These are phyloP conservation scores for Linnaemya vulpina DNA, from an alignment of 2,888 invertebrate genomes.

Conservation along the genomic window DNA sequence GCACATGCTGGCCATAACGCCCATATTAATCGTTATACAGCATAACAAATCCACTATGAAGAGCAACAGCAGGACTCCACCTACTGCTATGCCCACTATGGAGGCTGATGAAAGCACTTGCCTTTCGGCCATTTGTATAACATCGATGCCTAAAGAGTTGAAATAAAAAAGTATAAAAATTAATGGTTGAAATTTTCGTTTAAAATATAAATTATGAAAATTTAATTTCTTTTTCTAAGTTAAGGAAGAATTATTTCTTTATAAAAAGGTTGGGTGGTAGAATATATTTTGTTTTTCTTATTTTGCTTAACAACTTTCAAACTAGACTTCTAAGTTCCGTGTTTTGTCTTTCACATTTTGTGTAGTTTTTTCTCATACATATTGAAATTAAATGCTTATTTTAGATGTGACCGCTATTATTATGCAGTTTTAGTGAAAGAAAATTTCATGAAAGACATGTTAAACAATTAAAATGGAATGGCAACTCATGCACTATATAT, in stretches of 20 bases:
- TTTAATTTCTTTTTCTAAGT: conserved; percentile 45
- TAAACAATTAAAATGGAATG: not conserved
- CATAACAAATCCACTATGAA: conserved; percentile 94
- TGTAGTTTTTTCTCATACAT: conserved; percentile 30
- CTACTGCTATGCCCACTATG: conserved; percentile 93
- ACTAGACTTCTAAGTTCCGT: conserved; percentile 53
- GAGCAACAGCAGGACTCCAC: conserved; percentile 90
- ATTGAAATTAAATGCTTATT: conserved; percentile 41
- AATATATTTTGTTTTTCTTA: not conserved
- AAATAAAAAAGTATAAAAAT: not conserved
- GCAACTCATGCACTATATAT: too few species aligned
- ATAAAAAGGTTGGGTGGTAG: conserved; percentile 2
- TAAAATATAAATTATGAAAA: too few species aligned
- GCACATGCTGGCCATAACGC: conserved; percentile 88
- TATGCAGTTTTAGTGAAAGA: conserved; percentile 28
- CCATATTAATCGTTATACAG: conserved; percentile 87
- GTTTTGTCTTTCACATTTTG: conserved; percentile 33
- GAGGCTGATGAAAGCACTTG: conserved; percentile 84
- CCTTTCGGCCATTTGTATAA: conserved; percentile 81
- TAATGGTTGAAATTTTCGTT: not conserved
- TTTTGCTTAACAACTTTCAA: conserved; percentile 34
- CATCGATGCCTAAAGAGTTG: conserved; percentile 78
- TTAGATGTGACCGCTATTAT: conserved; percentile 1
- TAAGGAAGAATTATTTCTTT: not conserved
- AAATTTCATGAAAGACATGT: conserved; percentile 55